Evolutionary conservation across 1,140 invertebrate species (phyloP).

Genomic region (Drosophila quadrilineata): DNA sequence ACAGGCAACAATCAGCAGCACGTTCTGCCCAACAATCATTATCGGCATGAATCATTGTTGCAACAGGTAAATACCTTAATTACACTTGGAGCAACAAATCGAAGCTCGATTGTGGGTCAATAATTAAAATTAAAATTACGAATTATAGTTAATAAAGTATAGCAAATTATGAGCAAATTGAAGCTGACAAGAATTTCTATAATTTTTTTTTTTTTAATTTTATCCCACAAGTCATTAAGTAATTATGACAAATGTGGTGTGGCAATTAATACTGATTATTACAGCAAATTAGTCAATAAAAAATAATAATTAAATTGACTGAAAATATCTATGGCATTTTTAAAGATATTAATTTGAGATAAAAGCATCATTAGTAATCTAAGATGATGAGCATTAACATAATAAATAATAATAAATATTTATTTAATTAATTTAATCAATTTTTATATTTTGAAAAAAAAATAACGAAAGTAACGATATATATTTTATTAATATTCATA

Average conservation of each 20-base stretch:
- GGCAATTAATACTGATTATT: too few relatives aligned
- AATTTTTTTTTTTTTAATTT: not conserved
- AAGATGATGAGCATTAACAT: too few relatives aligned
- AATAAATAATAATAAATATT: too few relatives aligned
- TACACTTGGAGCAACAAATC: conserved; percentile 17
- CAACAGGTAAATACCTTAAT: conserved; percentile 74
- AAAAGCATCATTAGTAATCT: too few relatives aligned
- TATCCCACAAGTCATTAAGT: not conserved
- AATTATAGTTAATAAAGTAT: too few relatives aligned
- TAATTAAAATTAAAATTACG: not conserved
- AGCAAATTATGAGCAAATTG: too few relatives aligned
- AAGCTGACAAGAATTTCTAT: not conserved
- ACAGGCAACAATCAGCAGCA: conserved; percentile 75
- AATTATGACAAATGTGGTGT: too few relatives aligned
- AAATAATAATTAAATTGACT: not conserved
- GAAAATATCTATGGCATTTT: too few relatives aligned
- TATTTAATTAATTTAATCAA: not conserved
- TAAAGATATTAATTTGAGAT: too few relatives aligned
- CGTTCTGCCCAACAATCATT: conserved; percentile 79
- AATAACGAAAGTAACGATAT: too few relatives aligned
- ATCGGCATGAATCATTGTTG: conserved; percentile 75
- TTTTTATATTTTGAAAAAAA: too few relatives aligned
- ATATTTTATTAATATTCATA: too few relatives aligned
- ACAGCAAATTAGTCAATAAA: not conserved
- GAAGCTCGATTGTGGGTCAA: conserved; percentile 13